phyloP scores from a whole-genome alignment of 1,140 invertebrate species.

The Sesamia nonagrioides region DNA sequence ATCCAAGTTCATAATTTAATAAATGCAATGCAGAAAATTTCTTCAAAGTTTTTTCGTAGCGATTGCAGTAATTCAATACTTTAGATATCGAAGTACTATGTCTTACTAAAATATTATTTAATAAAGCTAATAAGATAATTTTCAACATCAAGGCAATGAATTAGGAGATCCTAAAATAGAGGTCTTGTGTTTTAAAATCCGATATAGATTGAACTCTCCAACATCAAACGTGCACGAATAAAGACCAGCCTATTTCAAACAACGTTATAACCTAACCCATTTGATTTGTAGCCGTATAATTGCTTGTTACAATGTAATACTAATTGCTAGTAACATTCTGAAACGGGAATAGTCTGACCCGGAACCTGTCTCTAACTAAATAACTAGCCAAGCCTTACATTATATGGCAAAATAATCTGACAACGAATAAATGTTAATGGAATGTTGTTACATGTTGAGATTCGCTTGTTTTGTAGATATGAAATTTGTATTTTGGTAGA shows the following conservation, averaged over 20 bases:
- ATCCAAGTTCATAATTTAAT: neutral
- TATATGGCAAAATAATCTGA: neutral
- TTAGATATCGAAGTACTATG: neutral
- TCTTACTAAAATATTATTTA: too few relatives aligned
- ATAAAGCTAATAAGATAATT: too few relatives aligned
- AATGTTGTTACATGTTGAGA: neutral
- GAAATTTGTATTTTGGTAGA: neutral
- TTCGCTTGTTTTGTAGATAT: neutral
- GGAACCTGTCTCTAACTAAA: conserved; percentile 8
- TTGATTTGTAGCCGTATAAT: conserved; percentile 4
- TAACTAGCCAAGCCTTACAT: neutral
- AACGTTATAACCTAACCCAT: neutral
- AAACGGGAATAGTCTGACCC: neutral
- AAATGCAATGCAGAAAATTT: neutral
- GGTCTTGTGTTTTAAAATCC: neutral
- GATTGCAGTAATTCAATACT: neutral
- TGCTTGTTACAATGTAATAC: conserved; percentile 11
- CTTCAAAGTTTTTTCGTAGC: neutral
- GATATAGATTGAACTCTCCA: neutral
- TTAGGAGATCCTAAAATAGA: neutral
- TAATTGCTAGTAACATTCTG: conserved; percentile 22
- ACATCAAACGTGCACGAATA: neutral
- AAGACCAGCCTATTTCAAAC: neutral
- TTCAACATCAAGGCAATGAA: too few relatives aligned
- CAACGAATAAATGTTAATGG: conserved; percentile 21